Evolutionary conservation across 2,797 vertebrate species (phyloP).

Genomic region (Crypturellus tataupa): DNA sequence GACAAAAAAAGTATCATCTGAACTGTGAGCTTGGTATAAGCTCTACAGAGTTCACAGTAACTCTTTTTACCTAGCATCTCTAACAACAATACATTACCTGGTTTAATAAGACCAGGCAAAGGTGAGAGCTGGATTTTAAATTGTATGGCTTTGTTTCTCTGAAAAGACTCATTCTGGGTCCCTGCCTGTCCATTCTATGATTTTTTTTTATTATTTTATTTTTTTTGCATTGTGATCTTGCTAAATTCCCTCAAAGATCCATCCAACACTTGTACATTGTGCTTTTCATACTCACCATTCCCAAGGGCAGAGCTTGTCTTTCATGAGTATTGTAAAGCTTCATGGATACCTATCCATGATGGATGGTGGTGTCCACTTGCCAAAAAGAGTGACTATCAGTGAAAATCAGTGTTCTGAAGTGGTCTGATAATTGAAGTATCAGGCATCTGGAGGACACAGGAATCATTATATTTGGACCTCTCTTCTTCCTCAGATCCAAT

Average conservation of each 20-base stretch:
- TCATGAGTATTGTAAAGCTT: not conserved
- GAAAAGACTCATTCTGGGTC: not conserved
- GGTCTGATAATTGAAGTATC: not conserved
- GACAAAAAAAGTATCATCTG: not conserved
- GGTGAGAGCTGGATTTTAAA: not conserved
- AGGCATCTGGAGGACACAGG: not conserved
- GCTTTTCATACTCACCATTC: accelerated
- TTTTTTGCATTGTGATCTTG: not conserved
- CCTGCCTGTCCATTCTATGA: not conserved
- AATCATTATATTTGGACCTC: not conserved
- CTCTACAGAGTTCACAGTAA: not conserved
- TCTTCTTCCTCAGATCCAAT: not conserved
- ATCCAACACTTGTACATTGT: not conserved
- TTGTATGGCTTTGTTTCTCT: not conserved
- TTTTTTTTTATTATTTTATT: too few species aligned
- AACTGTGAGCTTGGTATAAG: accelerated
- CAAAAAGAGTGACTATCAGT: not conserved
- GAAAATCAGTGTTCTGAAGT: not conserved
- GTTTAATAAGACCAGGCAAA: not conserved
- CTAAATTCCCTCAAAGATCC: not conserved
- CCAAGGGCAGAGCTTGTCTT: not conserved
- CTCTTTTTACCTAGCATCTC: not conserved
- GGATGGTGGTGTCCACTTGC: not conserved
- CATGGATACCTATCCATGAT: not conserved
- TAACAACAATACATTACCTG: not conserved